Evolutionary conservation across 2,113 vertebrate genomes (phyloP).

Genomic region (Scalopus aquaticus): DNA sequence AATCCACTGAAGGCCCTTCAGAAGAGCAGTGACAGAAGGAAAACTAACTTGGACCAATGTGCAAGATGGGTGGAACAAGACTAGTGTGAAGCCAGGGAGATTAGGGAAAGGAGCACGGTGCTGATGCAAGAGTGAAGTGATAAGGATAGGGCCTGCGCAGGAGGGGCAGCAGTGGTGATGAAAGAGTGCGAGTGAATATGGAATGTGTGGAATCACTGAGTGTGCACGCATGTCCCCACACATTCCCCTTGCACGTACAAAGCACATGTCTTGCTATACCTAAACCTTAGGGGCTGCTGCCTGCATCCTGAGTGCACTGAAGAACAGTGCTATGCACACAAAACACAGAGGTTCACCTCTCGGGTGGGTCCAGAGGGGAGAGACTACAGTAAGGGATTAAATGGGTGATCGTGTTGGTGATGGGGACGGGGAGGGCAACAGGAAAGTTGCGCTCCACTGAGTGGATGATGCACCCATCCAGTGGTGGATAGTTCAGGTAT

Average conservation of each 20-base stretch:
- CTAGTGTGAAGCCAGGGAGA: neutral
- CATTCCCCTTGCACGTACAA: neutral
- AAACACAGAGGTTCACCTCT: neutral
- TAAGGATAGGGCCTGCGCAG: neutral
- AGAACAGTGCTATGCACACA: neutral
- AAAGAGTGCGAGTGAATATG: neutral
- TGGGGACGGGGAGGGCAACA: neutral
- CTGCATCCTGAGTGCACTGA: neutral
- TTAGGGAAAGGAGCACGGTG: neutral
- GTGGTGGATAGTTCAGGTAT: neutral
- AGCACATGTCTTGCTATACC: neutral
- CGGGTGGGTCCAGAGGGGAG: neutral
- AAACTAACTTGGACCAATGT: constrained; percentile 35
- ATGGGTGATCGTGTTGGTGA: neutral
- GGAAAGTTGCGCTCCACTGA: neutral
- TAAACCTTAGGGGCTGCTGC: neutral
- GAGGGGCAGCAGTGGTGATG: neutral
- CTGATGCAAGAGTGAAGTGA: neutral
- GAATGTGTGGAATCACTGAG: neutral
- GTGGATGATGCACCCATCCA: neutral
- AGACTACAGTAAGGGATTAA: neutral
- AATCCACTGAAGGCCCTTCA: constrained; percentile 9
- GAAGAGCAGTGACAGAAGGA: neutral
- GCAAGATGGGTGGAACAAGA: neutral
- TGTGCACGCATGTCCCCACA: neutral